phyloP scores from a whole-genome alignment of 2,797 vertebrate species.

The Argentina silus region DNA sequence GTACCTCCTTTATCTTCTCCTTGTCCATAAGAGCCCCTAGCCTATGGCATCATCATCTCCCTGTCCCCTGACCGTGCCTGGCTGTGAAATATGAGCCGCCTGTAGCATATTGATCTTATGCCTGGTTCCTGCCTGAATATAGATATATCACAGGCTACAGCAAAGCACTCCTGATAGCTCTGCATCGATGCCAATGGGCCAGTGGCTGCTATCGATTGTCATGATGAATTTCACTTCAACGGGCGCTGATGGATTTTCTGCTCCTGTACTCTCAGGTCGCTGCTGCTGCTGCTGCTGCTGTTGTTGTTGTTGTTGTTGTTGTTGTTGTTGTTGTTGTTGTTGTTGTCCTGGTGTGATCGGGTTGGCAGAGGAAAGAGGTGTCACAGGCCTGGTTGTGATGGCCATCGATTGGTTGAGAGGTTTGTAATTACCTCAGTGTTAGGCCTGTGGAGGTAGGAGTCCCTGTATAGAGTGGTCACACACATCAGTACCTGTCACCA shows the following conservation, averaged over 20 bases:
- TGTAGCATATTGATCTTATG: slow-evolving; percentile 65
- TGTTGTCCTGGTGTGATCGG: slow-evolving; percentile 27
- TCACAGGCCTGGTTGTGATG: slow-evolving; percentile 52
- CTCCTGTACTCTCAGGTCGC: neutral
- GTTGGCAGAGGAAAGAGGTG: slow-evolving; percentile 50
- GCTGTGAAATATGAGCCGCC: slow-evolving; percentile 70
- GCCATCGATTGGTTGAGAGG: slow-evolving; percentile 63
- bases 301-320: slow-evolving; percentile 26
- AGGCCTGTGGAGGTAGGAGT: slow-evolving; percentile 59
- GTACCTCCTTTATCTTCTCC: slow-evolving; percentile 15
- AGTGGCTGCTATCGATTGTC: slow-evolving; percentile 55
- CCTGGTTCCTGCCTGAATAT: slow-evolving; percentile 62
- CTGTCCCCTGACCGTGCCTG: slow-evolving; percentile 43
- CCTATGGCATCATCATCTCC: slow-evolving; percentile 54
- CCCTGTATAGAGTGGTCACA: slow-evolving; percentile 36
- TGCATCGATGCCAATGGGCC: slow-evolving; percentile 51
- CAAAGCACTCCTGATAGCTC: slow-evolving; percentile 47
- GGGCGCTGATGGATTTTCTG: slow-evolving; percentile 53
- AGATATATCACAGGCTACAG: slow-evolving; percentile 59
- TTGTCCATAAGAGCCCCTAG: slow-evolving; percentile 38
- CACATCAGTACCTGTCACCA: slow-evolving; percentile 48
- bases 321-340: no score
- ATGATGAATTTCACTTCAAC: slow-evolving; percentile 63
- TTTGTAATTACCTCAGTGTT: slow-evolving; percentile 66
- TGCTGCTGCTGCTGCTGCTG: slow-evolving; percentile 16